These are phyloP conservation scores for Elymnias hypermnestra DNA, from an alignment of 1,140 invertebrate species.

Conservation along the genomic window DNA sequence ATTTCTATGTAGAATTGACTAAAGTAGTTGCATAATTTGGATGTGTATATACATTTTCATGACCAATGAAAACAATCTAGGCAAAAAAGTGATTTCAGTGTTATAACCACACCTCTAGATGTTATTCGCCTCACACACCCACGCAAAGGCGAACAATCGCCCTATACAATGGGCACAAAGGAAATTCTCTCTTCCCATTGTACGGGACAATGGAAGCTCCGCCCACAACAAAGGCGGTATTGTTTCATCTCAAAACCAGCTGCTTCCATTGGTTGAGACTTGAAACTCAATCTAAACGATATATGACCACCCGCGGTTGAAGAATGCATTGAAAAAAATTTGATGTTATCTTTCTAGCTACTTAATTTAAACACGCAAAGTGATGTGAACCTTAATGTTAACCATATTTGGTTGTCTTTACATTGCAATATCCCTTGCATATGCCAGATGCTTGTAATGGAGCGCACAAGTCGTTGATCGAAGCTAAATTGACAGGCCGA, in stretches of 20 bases:
- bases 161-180: slow-evolving; percentile 21
- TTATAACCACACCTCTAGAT: slow-evolving; percentile 19
- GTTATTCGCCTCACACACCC: slow-evolving; percentile 16
- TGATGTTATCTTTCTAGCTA: not conserved
- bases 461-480: slow-evolving; percentile 1
- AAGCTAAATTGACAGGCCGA: not conserved
- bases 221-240: slow-evolving; percentile 48
- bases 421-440: not conserved
- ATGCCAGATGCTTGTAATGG: slow-evolving; percentile 1
- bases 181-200: slow-evolving; percentile 51
- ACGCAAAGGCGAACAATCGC: slow-evolving; percentile 36
- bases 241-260: slow-evolving; percentile 44
- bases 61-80: slow-evolving; percentile 22
- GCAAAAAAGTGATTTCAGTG: slow-evolving; percentile 20
- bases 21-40: no score
- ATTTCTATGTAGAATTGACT: no score
- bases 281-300: not conserved
- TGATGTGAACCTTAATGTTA: not conserved
- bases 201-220: slow-evolving; percentile 48
- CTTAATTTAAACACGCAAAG: not conserved
- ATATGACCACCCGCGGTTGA: slow-evolving; percentile 42
- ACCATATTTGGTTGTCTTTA: not conserved
- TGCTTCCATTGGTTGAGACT: slow-evolving; percentile 40
- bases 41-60: slow-evolving; percentile 8
- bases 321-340: slow-evolving; percentile 3